Evolutionary conservation across 2,797 vertebrate species (phyloP), one percentile per base, ranked within the genome.

Genomic region (Labroides dimidiatus): DNA sequence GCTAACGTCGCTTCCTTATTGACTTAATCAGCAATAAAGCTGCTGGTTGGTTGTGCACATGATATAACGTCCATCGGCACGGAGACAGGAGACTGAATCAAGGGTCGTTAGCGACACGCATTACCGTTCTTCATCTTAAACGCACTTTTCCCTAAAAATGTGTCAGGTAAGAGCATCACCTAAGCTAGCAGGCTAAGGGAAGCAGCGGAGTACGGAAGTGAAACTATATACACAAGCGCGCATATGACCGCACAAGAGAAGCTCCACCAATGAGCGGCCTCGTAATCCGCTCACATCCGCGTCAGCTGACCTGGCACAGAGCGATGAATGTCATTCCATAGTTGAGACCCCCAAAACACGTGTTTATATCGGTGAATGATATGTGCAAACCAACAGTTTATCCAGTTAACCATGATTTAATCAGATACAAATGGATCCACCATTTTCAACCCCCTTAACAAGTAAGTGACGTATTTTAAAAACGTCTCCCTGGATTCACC

Each of bases 151-250:
- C n/a, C 1, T 13, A 1, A 20, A 33, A 30, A 17, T 36, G 45
- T 44, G 41, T 48, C 10, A 54, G 54, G 42, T 62, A 23, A 16
- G 50, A 52, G 4, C 24, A 49, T 30, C 33, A 54, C 20, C 27
- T 37, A 59, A 2, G 89, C 79, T 87, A 91, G 62, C 33, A 42
- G 14, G 81, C 81, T 88, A 74, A 30, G 21, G 17, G 17, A 50
- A 47, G 55, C 7, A 58, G 58, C 45, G 7, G 43, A 87, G 70
- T 83, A 84, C 94, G 93, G 94, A 95, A 94, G 85, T 94, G 92
- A 94, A 93, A 93, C 90, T 62, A 91, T 91, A 90, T 87, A 89
- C 82, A 75, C 19, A 49, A 66, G 33, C 37, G 36, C 24, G 24
- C 93, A 94, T 39, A 90, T 93, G 93, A 94, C 82, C 23, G 49